A percentile compares a stretch with the other conserved stretches of the same genome.
phyloP scores from a whole-genome alignment of 2,888 invertebrate genomes.

The Norana najaformis region DNA sequence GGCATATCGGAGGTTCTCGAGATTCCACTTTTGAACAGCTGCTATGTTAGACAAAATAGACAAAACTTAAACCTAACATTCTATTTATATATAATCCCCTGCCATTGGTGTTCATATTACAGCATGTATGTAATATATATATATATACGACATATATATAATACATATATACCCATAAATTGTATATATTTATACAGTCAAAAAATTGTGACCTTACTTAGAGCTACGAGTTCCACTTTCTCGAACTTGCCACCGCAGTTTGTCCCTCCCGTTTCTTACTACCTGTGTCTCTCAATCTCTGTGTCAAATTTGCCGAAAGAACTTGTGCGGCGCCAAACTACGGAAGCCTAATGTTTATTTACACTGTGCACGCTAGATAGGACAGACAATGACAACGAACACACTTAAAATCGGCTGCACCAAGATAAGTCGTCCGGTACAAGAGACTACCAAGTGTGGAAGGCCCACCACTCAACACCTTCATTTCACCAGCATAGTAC shows the following conservation, averaged over 20 bases:
- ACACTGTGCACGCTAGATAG: not conserved
- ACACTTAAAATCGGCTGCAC: not conserved
- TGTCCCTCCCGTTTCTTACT: not conserved
- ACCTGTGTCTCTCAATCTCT: not conserved
- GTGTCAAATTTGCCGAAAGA: not conserved
- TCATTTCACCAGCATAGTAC: not conserved
- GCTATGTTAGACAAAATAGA: not conserved
- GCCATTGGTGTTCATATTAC: not conserved
- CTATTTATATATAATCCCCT: constrained; percentile 5
- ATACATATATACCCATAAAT: not conserved
- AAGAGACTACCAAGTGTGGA: not conserved
- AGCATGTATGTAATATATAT: not conserved
- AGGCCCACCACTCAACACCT: not conserved
- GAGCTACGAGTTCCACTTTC: not conserved
- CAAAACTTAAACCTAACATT: not conserved
- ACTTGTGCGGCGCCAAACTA: not conserved
- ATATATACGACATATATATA: no score
- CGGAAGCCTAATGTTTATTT: constrained; percentile 4
- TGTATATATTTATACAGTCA: not conserved
- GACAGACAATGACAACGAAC: not conserved
- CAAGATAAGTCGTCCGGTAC: not conserved
- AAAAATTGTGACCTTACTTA: not conserved
- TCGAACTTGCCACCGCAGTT: not conserved
- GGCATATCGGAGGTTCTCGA: not conserved
- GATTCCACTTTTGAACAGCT: constrained; percentile 1